Evolutionary conservation across 2,113 vertebrate species (phyloP).

Genomic region (Heterochromis multidens): DNA sequence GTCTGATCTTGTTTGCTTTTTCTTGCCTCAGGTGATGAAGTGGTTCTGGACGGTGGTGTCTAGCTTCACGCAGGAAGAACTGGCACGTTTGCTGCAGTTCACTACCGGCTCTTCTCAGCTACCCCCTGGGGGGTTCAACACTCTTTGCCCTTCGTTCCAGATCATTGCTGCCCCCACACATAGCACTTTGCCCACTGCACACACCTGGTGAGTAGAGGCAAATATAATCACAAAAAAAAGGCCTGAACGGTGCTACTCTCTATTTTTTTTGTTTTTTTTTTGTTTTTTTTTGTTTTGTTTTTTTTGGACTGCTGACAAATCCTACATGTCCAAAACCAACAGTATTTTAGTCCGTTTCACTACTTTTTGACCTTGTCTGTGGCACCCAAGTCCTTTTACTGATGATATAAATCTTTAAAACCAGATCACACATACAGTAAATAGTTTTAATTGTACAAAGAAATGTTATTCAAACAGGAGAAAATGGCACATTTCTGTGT

Average conservation of each 20-base stretch:
- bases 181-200: constrained; percentile 95
- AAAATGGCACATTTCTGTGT: background rate
- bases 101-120: constrained; percentile 98
- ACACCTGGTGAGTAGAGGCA: constrained; percentile 87
- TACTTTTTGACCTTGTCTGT: background rate
- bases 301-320: background rate
- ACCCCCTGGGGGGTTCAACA: constrained; percentile 93
- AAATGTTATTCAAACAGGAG: background rate
- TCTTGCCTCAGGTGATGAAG: constrained; percentile 89
- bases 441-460: background rate
- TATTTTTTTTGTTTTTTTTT: no score
- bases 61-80: constrained; percentile 96
- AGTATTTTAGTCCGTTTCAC: background rate
- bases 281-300: no score
- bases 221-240: background rate
- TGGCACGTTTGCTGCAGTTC: constrained; percentile 96
- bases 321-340: background rate
- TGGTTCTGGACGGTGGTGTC: constrained; percentile 99
- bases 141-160: constrained; percentile 96
- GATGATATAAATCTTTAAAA: background rate
- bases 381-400: background rate
- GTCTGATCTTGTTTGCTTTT: background rate
- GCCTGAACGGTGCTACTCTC: background rate
- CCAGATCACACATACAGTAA: background rate
- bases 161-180: constrained; percentile 96